These are phyloP conservation scores for Dynastes maya DNA, from an alignment of 2,888 invertebrate genomes.

Conservation along the genomic window DNA sequence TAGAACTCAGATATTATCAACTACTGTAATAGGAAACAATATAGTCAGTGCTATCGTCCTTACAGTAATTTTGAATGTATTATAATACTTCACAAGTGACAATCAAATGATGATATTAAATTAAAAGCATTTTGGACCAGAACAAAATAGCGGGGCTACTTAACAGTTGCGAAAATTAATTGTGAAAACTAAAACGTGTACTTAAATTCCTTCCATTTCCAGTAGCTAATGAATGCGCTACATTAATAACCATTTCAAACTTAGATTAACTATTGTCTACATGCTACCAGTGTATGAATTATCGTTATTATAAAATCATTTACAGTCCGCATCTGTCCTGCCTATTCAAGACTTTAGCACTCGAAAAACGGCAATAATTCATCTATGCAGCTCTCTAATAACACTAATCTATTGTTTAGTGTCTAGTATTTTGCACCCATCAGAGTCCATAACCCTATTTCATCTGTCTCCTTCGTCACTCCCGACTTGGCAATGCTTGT, in stretches of 20 bases:
- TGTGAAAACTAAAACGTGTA: no score
- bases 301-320: constrained; percentile 13
- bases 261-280: constrained; percentile 7
- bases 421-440: constrained; percentile 16
- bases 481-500: not conserved
- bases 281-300: no score
- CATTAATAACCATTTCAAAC: constrained; percentile 4
- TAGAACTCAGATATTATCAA: no score
- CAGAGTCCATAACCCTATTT: constrained; percentile 15
- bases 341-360: not conserved
- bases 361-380: constrained; percentile 15
- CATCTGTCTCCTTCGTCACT: constrained; percentile 4
- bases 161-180: no score
- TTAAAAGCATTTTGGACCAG: no score
- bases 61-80: no score
- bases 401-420: constrained; percentile 8
- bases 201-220: not conserved
- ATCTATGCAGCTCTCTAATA: constrained; percentile 18
- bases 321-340: constrained; percentile 9
- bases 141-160: no score
- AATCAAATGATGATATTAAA: no score
- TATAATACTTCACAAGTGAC: no score
- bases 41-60: no score
- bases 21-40: no score
- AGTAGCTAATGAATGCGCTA: not conserved